Evolutionary conservation across 2,888 invertebrate species (phyloP).

Genomic region (Lithosia quadra): DNA sequence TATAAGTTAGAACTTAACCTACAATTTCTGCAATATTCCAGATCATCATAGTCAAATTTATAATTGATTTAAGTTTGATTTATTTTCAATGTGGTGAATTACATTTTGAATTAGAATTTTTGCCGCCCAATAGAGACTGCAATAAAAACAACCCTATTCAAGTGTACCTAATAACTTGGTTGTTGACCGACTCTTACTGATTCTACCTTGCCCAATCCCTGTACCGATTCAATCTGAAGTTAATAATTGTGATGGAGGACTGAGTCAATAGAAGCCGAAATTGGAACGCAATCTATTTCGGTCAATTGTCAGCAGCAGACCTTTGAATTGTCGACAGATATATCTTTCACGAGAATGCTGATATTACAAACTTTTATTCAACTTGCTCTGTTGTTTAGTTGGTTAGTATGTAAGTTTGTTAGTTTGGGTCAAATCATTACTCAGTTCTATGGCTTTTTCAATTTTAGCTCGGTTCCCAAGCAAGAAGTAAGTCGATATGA

Average conservation of each 20-base stretch:
- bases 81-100: not conserved
- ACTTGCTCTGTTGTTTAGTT: too few relatives aligned
- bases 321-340: constrained; percentile 12
- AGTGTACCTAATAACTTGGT: not conserved
- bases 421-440: too few relatives aligned
- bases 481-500: too few relatives aligned
- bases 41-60: too few relatives aligned
- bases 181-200: not conserved
- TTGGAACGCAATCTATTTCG: constrained; percentile 36
- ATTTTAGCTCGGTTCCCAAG: too few relatives aligned
- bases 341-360: constrained; percentile 7
- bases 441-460: too few relatives aligned
- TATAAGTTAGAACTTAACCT: too few relatives aligned
- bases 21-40: too few relatives aligned
- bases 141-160: not conserved
- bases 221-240: not conserved
- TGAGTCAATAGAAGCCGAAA: constrained; percentile 20
- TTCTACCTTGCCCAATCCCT: not conserved
- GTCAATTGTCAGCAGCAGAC: constrained; percentile 37
- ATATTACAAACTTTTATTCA: too few relatives aligned
- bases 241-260: constrained; percentile 22
- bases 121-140: not conserved
- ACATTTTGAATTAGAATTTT: not conserved
- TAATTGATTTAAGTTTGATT: not conserved
- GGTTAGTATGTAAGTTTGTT: too few relatives aligned